A percentile compares a stretch with the other conserved stretches of the same genome.
These are phyloP conservation scores for Tetranychus cinnabarinus DNA, from an alignment of 1,140 invertebrate species.

Conservation along the genomic window DNA sequence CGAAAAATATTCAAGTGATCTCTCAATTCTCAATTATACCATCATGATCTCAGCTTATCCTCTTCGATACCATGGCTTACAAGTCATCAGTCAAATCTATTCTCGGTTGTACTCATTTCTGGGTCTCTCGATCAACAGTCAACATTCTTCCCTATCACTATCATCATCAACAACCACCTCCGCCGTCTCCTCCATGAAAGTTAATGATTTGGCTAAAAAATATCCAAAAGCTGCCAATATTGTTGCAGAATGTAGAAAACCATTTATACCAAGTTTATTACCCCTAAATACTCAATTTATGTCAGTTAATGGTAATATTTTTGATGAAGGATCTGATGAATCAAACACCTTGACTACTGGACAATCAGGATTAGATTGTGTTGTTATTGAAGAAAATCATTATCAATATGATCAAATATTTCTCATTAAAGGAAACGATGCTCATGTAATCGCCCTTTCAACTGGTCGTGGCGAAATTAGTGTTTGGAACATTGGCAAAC, in stretches of 20 bases:
- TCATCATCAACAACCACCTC: too few species aligned
- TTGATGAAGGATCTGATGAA: background rate
- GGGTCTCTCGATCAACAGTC: background rate
- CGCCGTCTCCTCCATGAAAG: too few species aligned
- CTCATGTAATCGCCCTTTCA: constrained; percentile 41
- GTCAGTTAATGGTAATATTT: background rate
- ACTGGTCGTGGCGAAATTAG: constrained; percentile 45
- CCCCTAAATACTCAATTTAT: background rate
- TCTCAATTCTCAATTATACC: background rate
- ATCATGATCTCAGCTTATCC: background rate
- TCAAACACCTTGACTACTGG: background rate
- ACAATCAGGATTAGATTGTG: too few species aligned
- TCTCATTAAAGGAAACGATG: constrained; percentile 24
- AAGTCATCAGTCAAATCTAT: background rate
- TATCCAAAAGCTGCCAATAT: background rate
- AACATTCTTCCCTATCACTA: too few species aligned
- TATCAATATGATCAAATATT: constrained; percentile 5
- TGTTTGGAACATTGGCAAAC: constrained; percentile 34
- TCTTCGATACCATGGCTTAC: background rate
- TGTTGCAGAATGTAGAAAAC: background rate
- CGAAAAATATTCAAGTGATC: background rate
- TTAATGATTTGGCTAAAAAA: background rate
- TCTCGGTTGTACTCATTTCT: background rate
- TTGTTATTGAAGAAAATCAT: background rate
- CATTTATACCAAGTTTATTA: background rate